Conservation (phyloP, 35 echinoderm and acorn worm genomes). For the Amphiura filiformis region DNA sequence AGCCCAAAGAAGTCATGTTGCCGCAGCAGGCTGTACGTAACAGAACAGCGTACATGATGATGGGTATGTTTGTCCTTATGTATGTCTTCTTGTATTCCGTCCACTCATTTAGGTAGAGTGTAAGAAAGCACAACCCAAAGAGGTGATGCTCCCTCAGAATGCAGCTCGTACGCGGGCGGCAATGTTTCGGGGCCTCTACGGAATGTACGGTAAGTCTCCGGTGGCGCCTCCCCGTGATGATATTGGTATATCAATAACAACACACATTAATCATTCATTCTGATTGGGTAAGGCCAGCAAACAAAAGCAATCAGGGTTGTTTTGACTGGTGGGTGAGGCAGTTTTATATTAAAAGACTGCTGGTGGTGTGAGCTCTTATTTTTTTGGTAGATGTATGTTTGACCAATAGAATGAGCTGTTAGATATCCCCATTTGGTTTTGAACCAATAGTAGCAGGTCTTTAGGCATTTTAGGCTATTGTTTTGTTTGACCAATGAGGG, state of each 20-base stretch:
- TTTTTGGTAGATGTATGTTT: no score
- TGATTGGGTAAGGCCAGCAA: not conserved
- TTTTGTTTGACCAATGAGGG: no score
- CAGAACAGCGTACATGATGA: constrained; percentile 80
- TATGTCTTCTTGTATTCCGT: not conserved
- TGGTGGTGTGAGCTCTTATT: no score
- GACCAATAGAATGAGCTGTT: no score
- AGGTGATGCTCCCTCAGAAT: constrained; percentile 89
- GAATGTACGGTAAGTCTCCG: constrained; percentile 78
- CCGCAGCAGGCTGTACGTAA: constrained; percentile 66
- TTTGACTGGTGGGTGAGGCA: no score
- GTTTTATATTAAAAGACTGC: no score
- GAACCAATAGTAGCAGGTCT: no score
- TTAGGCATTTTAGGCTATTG: no score
- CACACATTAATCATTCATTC: not conserved
- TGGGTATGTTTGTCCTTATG: constrained; percentile 55
- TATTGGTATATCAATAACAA: not conserved
- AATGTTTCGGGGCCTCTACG: constrained; percentile 83
- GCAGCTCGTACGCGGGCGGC: constrained; percentile 68
- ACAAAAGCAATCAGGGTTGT: not conserved
- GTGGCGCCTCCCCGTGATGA: no score
- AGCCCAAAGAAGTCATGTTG: constrained; percentile 97
- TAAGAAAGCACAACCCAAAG: constrained; percentile 97
- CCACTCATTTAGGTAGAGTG: constrained; percentile 61
- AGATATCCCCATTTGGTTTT: no score